Base-by-base conservation (phyloP, 2,888 invertebrate species). In the Drosophila leonis region DNA sequence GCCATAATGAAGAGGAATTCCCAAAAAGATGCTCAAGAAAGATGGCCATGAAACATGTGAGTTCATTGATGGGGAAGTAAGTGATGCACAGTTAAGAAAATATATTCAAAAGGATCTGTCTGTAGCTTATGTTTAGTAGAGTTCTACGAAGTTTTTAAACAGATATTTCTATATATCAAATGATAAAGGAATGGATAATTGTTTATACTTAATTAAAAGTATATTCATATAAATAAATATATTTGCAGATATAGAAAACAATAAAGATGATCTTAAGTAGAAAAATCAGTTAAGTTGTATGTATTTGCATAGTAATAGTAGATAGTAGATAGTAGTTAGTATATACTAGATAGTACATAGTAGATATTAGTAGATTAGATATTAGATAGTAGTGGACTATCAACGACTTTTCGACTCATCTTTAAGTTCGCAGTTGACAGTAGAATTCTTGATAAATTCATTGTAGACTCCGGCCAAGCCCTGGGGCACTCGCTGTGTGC, bases 31-130 rank as follows among this genome's bases (percentile, higher is more conserved):
- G 39, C n/a, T 49, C 7, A 31, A 51, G 12, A 15, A 9, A 20
- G 29, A 20, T 15, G 44, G 5, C 6, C 18, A n/a, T 7, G 1
- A 51, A 56, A 15, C 1, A 12, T 8, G 24, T 9, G 6, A 15
- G 41, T 2, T 15, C 39, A 65, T 46, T 39, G 65, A 39, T 20
- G 44, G 20, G 31, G 4, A 15, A 46, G 31, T 27, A 13, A 18
- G 18, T 13, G 12, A 49, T 31, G 49, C 12, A 13, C 18, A 18
- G 13, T 31, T 18, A 31, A 18, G 31, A 39, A 24, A 24, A 39
- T 20, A 33, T 15, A 18, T 49, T 33, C 5, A n/a, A 18, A 35
- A 15, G 7, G 2, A 51, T 15, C 18, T 49, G 46, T 15, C 18
- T 49, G 46, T 10, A 44, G 18, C 18, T 41, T 10, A 10, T 24